Evolutionary conservation across 2,113 vertebrate species (phyloP).

Genomic region (Alosa alosa): DNA sequence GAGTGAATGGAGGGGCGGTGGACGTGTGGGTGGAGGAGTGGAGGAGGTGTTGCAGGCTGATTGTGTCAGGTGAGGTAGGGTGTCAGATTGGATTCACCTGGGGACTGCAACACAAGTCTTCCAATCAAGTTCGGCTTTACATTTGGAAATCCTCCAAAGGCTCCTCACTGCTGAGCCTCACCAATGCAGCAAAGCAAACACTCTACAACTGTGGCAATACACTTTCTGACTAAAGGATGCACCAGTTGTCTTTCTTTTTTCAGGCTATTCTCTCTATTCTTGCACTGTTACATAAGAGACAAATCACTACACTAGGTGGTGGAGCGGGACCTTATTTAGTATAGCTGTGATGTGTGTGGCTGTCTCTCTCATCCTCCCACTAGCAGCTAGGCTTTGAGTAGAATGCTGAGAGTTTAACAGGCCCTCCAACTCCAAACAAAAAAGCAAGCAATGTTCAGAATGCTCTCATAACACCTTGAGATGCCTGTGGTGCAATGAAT

Average conservation of each 20-base stretch:
- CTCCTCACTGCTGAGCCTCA: background rate
- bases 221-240: background rate
- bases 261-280: constrained; percentile 33
- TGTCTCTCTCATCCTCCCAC: constrained; percentile 52
- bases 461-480: constrained; percentile 58
- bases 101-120: constrained; percentile 18
- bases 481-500: constrained; percentile 64
- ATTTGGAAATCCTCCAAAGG: background rate
- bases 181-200: constrained; percentile 29
- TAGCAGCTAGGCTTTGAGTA: constrained; percentile 38
- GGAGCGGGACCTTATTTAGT: constrained; percentile 19
- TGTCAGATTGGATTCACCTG: constrained; percentile 58
- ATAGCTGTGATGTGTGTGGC: constrained; percentile 1
- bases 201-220: background rate
- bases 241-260: constrained; percentile 3
- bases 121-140: constrained; percentile 9
- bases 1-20: background rate
- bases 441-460: constrained; percentile 35
- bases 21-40: background rate
- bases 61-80: constrained; percentile 58
- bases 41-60: constrained; percentile 35
- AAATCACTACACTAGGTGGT: constrained; percentile 40
- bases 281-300: constrained; percentile 52
- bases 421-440: constrained; percentile 42
- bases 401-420: constrained; percentile 45